Conservation (phyloP, 2,113 vertebrate genomes). For the Pluvianellus socialis region DNA sequence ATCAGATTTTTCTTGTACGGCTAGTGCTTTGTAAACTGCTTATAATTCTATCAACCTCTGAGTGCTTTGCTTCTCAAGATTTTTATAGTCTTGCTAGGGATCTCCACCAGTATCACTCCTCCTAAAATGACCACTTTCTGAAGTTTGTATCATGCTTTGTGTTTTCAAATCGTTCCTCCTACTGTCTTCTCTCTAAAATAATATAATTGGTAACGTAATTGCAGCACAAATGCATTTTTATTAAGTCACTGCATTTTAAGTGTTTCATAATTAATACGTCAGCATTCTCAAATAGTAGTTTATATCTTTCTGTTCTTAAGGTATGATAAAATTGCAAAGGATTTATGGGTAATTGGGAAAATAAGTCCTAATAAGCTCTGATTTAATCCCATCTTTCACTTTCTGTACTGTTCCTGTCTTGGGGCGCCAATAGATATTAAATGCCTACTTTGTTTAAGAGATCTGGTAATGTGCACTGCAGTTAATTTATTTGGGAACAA, state of each 20-base stretch:
- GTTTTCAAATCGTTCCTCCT: background rate
- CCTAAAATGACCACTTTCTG: background rate
- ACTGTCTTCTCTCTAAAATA: background rate
- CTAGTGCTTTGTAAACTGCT: background rate
- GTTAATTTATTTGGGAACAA: constrained; percentile 37
- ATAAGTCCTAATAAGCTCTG: background rate
- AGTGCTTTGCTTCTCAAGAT: background rate
- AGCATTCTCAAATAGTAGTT: background rate
- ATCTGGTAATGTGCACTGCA: background rate
- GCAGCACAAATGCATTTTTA: background rate
- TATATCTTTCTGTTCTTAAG: background rate
- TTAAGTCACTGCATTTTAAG: background rate
- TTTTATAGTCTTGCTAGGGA: background rate
- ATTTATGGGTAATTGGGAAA: background rate
- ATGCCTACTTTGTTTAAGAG: constrained; percentile 17
- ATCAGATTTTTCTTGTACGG: background rate
- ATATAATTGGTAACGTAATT: background rate
- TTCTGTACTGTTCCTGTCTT: background rate
- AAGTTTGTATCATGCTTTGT: background rate
- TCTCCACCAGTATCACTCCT: background rate
- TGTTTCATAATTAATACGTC: background rate
- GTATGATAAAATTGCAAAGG: background rate
- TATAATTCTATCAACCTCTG: background rate
- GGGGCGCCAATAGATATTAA: background rate
- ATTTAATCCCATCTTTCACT: background rate